Evolutionary conservation across 2,113 vertebrate genomes (phyloP).

Genomic region (human): DNA sequence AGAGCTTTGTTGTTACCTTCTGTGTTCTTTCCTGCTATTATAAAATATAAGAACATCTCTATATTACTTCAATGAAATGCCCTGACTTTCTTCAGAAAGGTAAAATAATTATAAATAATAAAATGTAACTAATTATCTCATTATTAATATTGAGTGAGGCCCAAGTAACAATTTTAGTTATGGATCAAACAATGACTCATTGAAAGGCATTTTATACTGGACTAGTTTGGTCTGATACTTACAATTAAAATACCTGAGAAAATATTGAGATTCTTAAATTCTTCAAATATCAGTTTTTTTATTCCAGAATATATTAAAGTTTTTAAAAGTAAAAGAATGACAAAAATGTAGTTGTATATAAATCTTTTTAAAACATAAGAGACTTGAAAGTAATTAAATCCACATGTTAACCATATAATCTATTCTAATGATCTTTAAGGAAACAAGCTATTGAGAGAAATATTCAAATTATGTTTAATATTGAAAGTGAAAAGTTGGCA

Average conservation of each 20-base stretch:
- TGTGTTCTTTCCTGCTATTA: not conserved
- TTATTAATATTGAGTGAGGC: not conserved
- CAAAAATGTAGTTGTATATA: not conserved
- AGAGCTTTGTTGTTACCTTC: not conserved
- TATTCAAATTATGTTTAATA: not conserved
- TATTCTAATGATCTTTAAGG: not conserved
- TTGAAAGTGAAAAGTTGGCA: not conserved
- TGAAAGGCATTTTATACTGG: not conserved
- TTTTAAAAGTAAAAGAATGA: not conserved
- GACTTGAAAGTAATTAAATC: not conserved
- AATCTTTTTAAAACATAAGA: not conserved
- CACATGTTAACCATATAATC: not conserved
- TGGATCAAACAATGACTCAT: not conserved
- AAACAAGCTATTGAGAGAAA: slow-evolving; percentile 5
- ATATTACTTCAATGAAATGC: not conserved
- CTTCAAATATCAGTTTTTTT: not conserved
- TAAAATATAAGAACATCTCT: not conserved
- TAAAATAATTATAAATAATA: not conserved
- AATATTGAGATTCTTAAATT: not conserved
- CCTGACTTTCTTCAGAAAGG: not conserved
- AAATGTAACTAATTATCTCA: slow-evolving; percentile 24
- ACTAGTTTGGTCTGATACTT: not conserved
- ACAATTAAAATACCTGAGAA: not conserved
- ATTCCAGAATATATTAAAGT: not conserved
- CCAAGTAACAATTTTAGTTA: not conserved